Conservation (phyloP, 2,113 vertebrate species). For the Microtus ochrogaster region DNA sequence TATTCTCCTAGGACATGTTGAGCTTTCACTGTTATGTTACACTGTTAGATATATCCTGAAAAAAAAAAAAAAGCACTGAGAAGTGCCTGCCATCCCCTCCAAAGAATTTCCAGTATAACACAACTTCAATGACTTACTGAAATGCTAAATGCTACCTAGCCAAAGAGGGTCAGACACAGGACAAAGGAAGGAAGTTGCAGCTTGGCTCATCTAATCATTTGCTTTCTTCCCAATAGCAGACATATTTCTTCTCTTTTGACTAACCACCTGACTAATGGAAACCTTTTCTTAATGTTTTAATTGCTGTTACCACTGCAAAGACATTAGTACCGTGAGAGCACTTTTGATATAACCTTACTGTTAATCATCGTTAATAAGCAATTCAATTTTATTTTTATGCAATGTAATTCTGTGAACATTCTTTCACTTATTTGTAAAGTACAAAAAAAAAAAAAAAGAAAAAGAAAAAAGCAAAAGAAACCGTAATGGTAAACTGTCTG, state of each 20-base stretch:
- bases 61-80: neutral
- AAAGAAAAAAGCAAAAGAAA: neutral
- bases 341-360: neutral
- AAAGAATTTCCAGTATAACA: constrained; percentile 53
- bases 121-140: constrained; percentile 58
- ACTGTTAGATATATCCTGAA: neutral
- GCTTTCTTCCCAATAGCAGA: neutral
- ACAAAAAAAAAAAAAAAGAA: neutral
- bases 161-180: neutral
- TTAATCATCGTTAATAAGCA: constrained; percentile 58
- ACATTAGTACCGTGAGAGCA: constrained; percentile 47
- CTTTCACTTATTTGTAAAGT: constrained; percentile 28
- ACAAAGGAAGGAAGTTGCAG: constrained; percentile 3
- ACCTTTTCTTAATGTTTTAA: neutral
- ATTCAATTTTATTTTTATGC: constrained; percentile 33
- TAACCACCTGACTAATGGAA: constrained; percentile 48
- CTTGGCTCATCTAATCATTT: constrained; percentile 10
- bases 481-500: constrained; percentile 44
- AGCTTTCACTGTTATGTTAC: constrained; percentile 39
- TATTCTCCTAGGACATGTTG: constrained; percentile 36
- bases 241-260: neutral
- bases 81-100: constrained; percentile 43
- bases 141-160: constrained; percentile 36
- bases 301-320: neutral
- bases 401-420: neutral